Conservation (phyloP, 2,113 vertebrate species). For the Engystomops pustulosus region DNA sequence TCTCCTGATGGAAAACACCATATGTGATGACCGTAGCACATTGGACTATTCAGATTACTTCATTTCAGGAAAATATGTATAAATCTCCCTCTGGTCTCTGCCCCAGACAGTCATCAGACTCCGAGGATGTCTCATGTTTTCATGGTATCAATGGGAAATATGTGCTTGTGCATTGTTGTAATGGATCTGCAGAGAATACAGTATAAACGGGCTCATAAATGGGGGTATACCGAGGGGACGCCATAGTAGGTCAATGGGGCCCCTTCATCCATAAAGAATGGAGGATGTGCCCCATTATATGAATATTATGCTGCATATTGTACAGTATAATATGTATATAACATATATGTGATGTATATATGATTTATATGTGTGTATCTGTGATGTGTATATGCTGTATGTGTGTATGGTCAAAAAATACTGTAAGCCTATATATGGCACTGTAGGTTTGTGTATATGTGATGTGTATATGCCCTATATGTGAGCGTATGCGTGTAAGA, state of each 20-base stretch:
- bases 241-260: not conserved
- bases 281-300: no score
- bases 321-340: no score
- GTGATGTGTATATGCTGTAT: no score
- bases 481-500: no score
- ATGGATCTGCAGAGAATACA: not conserved
- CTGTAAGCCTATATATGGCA: no score
- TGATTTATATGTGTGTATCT: no score
- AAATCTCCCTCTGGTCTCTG: constrained; percentile 13
- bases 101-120: constrained; percentile 29
- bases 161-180: not conserved
- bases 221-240: not conserved
- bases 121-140: constrained; percentile 18
- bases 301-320: no score
- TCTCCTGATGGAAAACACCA: not conserved
- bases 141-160: constrained; percentile 12
- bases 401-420: no score
- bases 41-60: constrained; percentile 22
- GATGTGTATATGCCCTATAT: no score
- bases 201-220: not conserved
- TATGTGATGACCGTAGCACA: constrained; percentile 9
- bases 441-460: no score
- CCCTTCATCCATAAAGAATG: no score
- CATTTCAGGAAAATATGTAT: constrained; percentile 32
- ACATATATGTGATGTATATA: no score